Evolutionary conservation across 2,113 vertebrate genomes (phyloP).

Genomic region (Spilogale gracilis): DNA sequence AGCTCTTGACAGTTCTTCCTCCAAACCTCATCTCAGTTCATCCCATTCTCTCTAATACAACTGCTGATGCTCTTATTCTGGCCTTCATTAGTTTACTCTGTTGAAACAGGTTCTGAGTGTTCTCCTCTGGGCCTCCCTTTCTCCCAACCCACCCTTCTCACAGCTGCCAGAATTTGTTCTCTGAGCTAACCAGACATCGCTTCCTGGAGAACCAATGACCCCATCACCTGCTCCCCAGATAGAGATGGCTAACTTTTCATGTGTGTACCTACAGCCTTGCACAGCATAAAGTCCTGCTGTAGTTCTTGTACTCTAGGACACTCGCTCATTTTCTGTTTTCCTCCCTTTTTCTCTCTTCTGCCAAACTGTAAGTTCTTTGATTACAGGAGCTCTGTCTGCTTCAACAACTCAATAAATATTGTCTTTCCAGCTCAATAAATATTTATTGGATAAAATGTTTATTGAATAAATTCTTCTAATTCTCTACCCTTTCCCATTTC

Average conservation of each 20-base stretch:
- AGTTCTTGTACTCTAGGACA: background rate
- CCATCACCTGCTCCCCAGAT: too few species aligned
- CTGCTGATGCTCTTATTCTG: background rate
- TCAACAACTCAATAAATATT: constrained; percentile 52
- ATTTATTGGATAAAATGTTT: constrained; percentile 68
- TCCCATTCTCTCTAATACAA: background rate
- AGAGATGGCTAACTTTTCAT: background rate
- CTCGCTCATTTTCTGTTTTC: background rate
- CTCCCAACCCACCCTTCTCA: background rate
- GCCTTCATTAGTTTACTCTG: background rate
- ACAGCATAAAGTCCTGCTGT: background rate
- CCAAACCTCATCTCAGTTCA: background rate
- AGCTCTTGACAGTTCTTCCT: background rate
- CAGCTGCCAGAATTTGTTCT: background rate
- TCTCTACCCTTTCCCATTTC: constrained; percentile 39
- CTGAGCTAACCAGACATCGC: background rate
- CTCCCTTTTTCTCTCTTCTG: background rate
- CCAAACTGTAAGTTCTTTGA: background rate
- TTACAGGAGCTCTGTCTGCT: background rate
- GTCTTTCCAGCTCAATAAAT: constrained; percentile 49
- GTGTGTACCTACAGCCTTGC: background rate
- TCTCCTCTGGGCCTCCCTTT: background rate
- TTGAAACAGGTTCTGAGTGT: background rate
- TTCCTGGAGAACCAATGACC: background rate
- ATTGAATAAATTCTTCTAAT: constrained; percentile 70